Conservation (phyloP, 2,888 invertebrate genomes). For the Diabrotica balteata region DNA sequence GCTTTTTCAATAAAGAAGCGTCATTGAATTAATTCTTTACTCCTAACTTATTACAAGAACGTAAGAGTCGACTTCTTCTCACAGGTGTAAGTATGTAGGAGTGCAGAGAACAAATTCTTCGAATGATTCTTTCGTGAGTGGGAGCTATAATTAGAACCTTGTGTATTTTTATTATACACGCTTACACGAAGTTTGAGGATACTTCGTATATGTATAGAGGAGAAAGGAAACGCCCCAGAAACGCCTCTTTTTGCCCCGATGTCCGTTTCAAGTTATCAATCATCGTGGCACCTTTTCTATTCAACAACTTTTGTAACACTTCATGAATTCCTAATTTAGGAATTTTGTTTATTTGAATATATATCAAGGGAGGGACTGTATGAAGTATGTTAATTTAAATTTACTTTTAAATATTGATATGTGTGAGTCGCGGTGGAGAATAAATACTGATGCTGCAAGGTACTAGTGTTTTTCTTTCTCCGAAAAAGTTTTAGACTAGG, state of each 20-base stretch:
- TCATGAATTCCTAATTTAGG: constrained; percentile 3
- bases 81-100: constrained; percentile 4
- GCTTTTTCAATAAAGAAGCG: too few relatives aligned
- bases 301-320: constrained; percentile 2
- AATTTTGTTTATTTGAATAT: constrained; percentile 1
- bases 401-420: too few relatives aligned
- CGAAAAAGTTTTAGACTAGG: too few relatives aligned
- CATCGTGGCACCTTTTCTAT: constrained; percentile 9
- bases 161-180: constrained; percentile 20
- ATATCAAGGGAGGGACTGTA: too few relatives aligned
- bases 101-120: constrained; percentile 1
- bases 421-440: too few relatives aligned
- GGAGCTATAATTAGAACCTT: constrained; percentile 45
- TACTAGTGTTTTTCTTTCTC: too few relatives aligned
- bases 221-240: constrained; percentile 39
- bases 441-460: too few relatives aligned
- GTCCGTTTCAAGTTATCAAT: constrained; percentile 7
- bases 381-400: too few relatives aligned
- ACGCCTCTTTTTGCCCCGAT: constrained; percentile 36
- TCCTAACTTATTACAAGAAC: too few relatives aligned
- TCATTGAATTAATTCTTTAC: too few relatives aligned
- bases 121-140: constrained; percentile 36
- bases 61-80: background rate
- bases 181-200: background rate
- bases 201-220: constrained; percentile 29